A percentile compares a stretch with the other conserved stretches of the same genome.
phyloP scores from a whole-genome alignment of 2,113 vertebrate genomes.

The Hoplias malabaricus region DNA sequence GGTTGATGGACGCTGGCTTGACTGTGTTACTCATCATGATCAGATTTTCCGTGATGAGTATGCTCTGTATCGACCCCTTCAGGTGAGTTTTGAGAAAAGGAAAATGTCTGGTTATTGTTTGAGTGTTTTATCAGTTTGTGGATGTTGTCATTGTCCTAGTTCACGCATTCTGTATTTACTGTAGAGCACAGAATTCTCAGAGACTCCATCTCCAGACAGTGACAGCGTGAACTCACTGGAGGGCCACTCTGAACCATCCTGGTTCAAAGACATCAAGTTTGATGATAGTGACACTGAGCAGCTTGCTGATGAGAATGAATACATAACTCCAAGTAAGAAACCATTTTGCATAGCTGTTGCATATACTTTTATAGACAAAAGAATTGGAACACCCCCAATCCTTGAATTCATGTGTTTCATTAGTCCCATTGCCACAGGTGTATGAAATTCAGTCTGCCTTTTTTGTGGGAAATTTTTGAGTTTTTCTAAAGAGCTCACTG shows the following conservation, averaged over 20 bases:
- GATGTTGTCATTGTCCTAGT: conserved; percentile 5
- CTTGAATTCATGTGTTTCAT: no score
- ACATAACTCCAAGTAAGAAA: conserved; percentile 83
- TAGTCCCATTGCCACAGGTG: no score
- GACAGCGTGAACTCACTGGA: conserved; percentile 95
- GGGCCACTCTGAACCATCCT: conserved; percentile 96
- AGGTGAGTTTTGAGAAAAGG: conserved; percentile 72
- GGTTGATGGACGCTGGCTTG: conserved; percentile 95
- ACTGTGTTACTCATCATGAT: conserved; percentile 94
- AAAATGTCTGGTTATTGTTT: neutral
- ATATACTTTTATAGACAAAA: neutral
- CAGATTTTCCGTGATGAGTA: conserved; percentile 97
- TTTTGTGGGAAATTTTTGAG: no score
- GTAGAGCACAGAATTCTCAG: conserved; percentile 93
- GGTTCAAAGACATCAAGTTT: conserved; percentile 99
- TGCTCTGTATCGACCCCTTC: conserved; percentile 90
- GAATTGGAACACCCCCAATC: no score
- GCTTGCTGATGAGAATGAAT: conserved; percentile 88
- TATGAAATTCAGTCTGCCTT: no score
- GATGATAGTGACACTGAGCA: conserved; percentile 98
- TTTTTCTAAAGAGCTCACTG: no score
- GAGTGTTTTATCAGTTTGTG: neutral
- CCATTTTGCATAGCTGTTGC: neutral
- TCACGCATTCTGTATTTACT: conserved; percentile 31
- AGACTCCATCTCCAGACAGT: conserved; percentile 96